These are phyloP conservation scores for Setophaga kirtlandii DNA, from an alignment of 2,113 vertebrate species.

Conservation along the genomic window DNA sequence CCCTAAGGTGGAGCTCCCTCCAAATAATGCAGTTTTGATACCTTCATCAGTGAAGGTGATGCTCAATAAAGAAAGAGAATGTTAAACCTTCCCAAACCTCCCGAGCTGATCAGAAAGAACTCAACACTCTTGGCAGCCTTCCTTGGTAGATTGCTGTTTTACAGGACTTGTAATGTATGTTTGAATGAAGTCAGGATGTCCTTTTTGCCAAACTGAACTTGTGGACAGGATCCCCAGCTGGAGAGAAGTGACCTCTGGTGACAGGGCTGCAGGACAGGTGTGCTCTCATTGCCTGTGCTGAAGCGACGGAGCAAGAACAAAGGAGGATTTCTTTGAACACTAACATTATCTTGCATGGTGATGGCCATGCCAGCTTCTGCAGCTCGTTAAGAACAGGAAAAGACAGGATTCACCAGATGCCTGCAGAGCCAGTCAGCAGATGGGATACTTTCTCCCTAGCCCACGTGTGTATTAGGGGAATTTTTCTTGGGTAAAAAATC, in stretches of 20 bases:
- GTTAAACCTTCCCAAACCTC: background rate
- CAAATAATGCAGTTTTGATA: background rate
- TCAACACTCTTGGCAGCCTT: background rate
- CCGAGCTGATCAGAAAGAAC: background rate
- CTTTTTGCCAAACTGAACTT: background rate
- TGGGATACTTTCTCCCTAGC: slow-evolving; percentile 14
- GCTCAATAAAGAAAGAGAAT: background rate
- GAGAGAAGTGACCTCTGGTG: background rate
- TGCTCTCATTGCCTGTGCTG: background rate
- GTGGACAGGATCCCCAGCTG: background rate
- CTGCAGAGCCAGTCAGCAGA: slow-evolving; percentile 19
- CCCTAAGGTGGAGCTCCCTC: background rate
- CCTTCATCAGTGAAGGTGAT: background rate
- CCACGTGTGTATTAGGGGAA: background rate
- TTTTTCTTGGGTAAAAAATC: background rate
- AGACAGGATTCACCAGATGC: slow-evolving; percentile 27
- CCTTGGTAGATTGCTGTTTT: background rate
- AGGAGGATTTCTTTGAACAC: background rate
- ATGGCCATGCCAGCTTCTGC: background rate
- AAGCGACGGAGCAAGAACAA: background rate
- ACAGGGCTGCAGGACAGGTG: background rate
- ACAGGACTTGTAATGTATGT: background rate
- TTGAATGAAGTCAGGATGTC: background rate
- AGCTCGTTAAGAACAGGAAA: slow-evolving; percentile 47
- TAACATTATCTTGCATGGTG: background rate